These are phyloP conservation scores for Calephelis perditalis DNA, from an alignment of 2,888 invertebrate species.

Conservation along the genomic window DNA sequence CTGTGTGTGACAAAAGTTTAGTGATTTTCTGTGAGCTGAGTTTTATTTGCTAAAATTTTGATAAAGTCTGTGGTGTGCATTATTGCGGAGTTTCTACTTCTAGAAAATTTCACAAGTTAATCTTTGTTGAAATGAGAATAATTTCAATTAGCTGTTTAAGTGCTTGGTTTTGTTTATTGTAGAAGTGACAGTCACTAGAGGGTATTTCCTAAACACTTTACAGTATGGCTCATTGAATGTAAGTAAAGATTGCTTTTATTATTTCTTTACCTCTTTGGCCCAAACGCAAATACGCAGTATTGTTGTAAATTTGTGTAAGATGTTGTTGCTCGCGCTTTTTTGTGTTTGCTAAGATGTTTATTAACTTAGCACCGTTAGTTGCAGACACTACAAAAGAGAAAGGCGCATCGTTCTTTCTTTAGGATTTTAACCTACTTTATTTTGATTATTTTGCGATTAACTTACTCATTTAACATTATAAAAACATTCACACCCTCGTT, in stretches of 20 bases:
- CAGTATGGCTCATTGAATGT: constrained; percentile 36
- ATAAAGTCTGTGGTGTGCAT: constrained; percentile 15
- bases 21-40: constrained; percentile 8
- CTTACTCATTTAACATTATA: constrained; percentile 9
- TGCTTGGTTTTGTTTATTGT: constrained; percentile 5
- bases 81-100: constrained; percentile 2
- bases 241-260: constrained; percentile 34
- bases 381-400: constrained; percentile 30
- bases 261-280: constrained; percentile 19
- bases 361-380: constrained; percentile 18
- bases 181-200: constrained; percentile 4
- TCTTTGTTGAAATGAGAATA: constrained; percentile 6
- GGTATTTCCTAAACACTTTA: constrained; percentile 38
- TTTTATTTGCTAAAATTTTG: constrained; percentile 8
- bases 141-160: neutral
- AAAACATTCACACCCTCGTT: neutral
- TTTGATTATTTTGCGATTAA: constrained; percentile 23
- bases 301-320: neutral
- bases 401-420: constrained; percentile 29
- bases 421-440: constrained; percentile 33
- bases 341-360: neutral
- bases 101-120: constrained; percentile 4
- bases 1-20: neutral
- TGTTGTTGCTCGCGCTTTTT: neutral
- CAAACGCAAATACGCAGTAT: constrained; percentile 3